These are phyloP conservation scores for Patella pellucida DNA, from an alignment of 2,888 invertebrate genomes.

Conservation along the genomic window DNA sequence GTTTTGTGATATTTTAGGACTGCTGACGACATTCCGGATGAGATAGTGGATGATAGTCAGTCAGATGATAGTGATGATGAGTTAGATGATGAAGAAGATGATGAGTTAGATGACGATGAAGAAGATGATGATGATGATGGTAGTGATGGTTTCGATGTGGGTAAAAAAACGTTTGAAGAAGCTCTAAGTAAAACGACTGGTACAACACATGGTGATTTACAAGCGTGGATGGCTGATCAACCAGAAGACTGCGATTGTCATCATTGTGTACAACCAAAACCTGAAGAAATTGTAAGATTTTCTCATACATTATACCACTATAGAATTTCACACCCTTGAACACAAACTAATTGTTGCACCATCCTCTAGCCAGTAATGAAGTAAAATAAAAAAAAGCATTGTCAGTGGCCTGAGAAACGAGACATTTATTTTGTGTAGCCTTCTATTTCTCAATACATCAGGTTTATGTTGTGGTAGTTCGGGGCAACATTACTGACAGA, in stretches of 20 bases:
- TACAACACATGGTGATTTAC: neutral
- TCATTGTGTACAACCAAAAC: conserved; percentile 58
- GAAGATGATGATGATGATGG: conserved; percentile 54
- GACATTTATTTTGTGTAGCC: too few relatives aligned
- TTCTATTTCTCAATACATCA: too few relatives aligned
- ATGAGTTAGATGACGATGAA: conserved; percentile 51
- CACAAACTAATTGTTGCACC: too few relatives aligned
- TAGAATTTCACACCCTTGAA: too few relatives aligned
- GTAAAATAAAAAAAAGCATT: too few relatives aligned
- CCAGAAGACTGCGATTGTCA: conserved; percentile 56
- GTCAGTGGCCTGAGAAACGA: too few relatives aligned
- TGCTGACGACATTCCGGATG: conserved; percentile 54
- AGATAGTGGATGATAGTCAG: conserved; percentile 47
- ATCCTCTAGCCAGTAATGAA: too few relatives aligned
- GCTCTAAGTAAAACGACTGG: neutral
- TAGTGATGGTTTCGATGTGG: conserved; percentile 35
- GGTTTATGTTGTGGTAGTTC: too few relatives aligned
- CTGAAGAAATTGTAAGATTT: conserved; percentile 51
- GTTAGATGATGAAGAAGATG: conserved; percentile 41
- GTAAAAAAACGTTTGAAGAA: neutral
- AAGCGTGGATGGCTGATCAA: neutral
- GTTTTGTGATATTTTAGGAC: conserved; percentile 30
- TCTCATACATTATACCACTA: too few relatives aligned
- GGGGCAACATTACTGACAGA: too few relatives aligned
- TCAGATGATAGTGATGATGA: conserved; percentile 40